Evolutionary conservation across 1,140 invertebrate genomes (phyloP).

Genomic region (Harlomillsia oculata): DNA sequence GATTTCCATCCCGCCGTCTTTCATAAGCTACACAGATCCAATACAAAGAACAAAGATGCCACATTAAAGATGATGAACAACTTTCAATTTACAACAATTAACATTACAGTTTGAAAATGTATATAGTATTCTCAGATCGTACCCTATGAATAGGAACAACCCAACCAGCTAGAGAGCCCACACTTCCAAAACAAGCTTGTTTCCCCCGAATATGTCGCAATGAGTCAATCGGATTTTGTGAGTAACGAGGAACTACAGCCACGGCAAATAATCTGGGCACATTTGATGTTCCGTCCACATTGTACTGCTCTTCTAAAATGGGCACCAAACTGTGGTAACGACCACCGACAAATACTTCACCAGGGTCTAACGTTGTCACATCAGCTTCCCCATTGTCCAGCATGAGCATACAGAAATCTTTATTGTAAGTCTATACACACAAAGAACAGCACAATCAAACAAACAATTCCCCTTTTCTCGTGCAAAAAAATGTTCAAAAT

Average conservation of each 20-base stretch:
- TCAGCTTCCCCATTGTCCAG: constrained; percentile 69
- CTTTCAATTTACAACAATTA: constrained; percentile 2
- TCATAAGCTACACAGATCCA: constrained; percentile 56
- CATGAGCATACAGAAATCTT: constrained; percentile 70
- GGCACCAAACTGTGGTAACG: constrained; percentile 86
- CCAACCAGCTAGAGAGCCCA: constrained; percentile 87
- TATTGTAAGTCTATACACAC: constrained; percentile 55
- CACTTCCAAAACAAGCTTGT: constrained; percentile 79
- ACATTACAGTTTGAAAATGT: too few relatives aligned
- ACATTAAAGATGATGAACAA: background rate
- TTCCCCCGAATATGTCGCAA: constrained; percentile 61
- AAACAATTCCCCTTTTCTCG: background rate
- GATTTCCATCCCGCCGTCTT: constrained; percentile 64
- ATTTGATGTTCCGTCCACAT: constrained; percentile 34
- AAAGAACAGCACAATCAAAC: background rate
- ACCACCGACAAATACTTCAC: constrained; percentile 84
- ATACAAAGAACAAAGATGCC: background rate
- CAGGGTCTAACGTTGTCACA: constrained; percentile 77
- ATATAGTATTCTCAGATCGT: too few relatives aligned
- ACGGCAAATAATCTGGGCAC: constrained; percentile 56
- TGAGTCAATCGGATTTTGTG: constrained; percentile 52
- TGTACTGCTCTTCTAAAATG: constrained; percentile 65
- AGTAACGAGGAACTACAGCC: constrained; percentile 65
- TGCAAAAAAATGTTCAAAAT: background rate
- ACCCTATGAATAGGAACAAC: constrained; percentile 75